phyloP scores from a whole-genome alignment of 1,140 invertebrate genomes.

The Neodiprion fabricii region DNA sequence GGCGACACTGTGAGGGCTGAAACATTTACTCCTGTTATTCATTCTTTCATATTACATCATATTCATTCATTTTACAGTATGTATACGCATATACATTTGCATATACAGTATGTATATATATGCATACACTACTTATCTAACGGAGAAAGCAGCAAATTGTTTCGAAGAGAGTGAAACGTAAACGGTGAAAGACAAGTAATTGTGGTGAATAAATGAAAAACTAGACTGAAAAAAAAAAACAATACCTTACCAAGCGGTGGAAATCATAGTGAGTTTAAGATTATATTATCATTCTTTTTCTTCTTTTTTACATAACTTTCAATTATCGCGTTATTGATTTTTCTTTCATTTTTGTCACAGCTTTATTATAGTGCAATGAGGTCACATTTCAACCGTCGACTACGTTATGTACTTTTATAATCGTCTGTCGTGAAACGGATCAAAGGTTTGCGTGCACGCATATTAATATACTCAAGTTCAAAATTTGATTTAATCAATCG shows the following conservation, averaged over 20 bases:
- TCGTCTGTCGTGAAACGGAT: too few species aligned
- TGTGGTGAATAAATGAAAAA: not conserved
- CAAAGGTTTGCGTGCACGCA: too few species aligned
- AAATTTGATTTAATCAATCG: not conserved
- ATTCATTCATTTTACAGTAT: not conserved
- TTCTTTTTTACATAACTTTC: not conserved
- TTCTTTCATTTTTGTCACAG: not conserved
- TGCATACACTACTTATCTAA: not conserved
- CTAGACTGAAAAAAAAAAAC: not conserved
- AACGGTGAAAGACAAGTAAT: not conserved
- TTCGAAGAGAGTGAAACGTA: not conserved
- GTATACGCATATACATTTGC: not conserved
- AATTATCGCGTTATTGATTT: not conserved
- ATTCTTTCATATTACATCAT: slow-evolving; percentile 1
- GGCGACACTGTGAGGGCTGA: not conserved
- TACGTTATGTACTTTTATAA: not conserved
- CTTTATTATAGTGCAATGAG: slow-evolving; percentile 1
- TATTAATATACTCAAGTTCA: too few species aligned
- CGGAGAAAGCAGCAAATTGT: too few species aligned
- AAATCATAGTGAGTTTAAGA: not conserved
- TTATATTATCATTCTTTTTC: not conserved
- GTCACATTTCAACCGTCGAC: not conserved
- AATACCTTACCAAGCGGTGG: not conserved
- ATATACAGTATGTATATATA: not conserved
- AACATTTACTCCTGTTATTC: not conserved